Evolutionary conservation across 2,113 vertebrate genomes (phyloP).

Genomic region (Myotis davidii): DNA sequence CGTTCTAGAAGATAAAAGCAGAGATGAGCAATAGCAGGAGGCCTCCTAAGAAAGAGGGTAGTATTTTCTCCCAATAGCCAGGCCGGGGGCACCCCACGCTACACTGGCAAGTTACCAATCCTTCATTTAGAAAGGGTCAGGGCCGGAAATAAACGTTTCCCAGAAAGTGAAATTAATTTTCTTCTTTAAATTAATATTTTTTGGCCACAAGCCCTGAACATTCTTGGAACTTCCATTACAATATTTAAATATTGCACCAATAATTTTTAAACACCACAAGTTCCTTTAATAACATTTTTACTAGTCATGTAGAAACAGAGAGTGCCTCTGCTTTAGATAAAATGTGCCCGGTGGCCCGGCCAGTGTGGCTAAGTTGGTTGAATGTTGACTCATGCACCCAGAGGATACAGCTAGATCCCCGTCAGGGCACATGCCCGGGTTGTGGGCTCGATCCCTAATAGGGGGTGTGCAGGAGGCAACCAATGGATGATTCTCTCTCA

Average conservation of each 20-base stretch:
- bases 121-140: background rate
- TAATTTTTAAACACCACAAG: background rate
- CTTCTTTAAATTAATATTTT: conserved; percentile 3
- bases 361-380: no score
- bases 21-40: background rate
- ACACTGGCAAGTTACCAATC: background rate
- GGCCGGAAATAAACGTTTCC: background rate
- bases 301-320: background rate
- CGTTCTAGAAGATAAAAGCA: background rate
- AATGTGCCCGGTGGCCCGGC: background rate
- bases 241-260: background rate
- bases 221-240: background rate
- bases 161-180: background rate
- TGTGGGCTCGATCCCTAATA: no score
- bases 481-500: no score
- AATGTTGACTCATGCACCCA: no score
- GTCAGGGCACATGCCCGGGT: no score
- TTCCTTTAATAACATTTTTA: background rate
- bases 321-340: no score
- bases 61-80: background rate
- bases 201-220: background rate
- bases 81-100: rapidly evolving
- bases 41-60: rapidly evolving
- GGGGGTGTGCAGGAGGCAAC: no score
- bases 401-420: no score